phyloP scores from a whole-genome alignment of 2,113 vertebrate genomes.

The Lophochroa leadbeateri region DNA sequence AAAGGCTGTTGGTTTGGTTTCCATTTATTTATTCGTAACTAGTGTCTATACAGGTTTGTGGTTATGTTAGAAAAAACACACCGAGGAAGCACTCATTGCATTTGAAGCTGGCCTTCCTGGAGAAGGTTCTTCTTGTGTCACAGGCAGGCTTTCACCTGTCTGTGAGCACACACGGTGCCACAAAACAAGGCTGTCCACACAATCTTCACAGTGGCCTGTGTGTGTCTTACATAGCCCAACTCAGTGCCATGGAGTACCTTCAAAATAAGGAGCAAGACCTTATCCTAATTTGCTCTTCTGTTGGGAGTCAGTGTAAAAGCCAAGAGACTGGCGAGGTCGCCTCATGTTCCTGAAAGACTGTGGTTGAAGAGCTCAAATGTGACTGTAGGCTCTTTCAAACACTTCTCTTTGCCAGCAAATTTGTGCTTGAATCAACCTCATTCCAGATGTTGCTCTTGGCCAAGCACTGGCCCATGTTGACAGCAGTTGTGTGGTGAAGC shows the following conservation, averaged over 20 bases:
- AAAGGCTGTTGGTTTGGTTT: background rate
- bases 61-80: background rate
- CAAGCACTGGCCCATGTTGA: background rate
- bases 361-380: background rate
- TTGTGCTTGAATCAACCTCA: background rate
- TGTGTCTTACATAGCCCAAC: background rate
- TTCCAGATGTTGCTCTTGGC: slow-evolving; percentile 19
- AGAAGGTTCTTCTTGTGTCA: background rate
- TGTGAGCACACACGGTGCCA: background rate
- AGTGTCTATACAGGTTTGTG: background rate
- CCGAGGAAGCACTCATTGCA: fast-evolving
- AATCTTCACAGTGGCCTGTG: fast-evolving
- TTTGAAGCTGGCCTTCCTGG: background rate
- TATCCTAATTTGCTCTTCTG: background rate
- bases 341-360: background rate
- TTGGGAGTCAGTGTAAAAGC: fast-evolving
- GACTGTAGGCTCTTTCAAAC: background rate
- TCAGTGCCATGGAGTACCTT: background rate
- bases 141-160: background rate
- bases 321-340: fast-evolving
- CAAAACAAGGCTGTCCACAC: background rate
- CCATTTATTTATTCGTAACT: background rate
- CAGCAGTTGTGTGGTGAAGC: background rate
- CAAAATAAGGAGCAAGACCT: background rate
- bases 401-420: background rate